phyloP scores from a whole-genome alignment of 2,888 invertebrate species.

The Watsonalla cultraria region DNA sequence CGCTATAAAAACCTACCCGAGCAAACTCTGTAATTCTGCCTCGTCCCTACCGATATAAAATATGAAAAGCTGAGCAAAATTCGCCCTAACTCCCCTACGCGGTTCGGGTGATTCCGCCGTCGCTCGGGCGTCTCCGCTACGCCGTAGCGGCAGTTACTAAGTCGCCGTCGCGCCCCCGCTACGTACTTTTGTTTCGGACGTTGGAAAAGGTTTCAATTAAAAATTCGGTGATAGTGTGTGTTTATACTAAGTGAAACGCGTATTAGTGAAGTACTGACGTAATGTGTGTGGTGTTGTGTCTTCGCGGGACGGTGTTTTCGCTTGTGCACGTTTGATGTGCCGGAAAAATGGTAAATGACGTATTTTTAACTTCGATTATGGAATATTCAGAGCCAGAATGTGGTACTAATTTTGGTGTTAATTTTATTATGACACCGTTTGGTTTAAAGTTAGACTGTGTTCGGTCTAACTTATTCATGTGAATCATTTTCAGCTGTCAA shows the following conservation, averaged over 20 bases:
- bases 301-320: constrained; percentile 28
- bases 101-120: constrained; percentile 46
- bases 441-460: too few species aligned
- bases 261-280: constrained; percentile 41
- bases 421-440: constrained; percentile 18
- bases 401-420: constrained; percentile 23
- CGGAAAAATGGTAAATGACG: constrained; percentile 66
- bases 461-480: too few species aligned
- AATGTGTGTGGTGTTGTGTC: constrained; percentile 56
- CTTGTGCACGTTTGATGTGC: constrained; percentile 55
- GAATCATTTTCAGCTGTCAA: too few species aligned
- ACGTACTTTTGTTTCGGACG: constrained; percentile 33
- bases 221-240: constrained; percentile 56
- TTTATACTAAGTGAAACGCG: constrained; percentile 33
- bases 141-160: constrained; percentile 71
- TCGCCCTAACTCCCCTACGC: constrained; percentile 49
- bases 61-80: constrained; percentile 75
- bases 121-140: constrained; percentile 47
- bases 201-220: constrained; percentile 18
- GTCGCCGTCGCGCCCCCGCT: constrained; percentile 35
- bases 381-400: constrained; percentile 37
- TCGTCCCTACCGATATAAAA: constrained; percentile 72
- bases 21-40: constrained; percentile 73
- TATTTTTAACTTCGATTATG: constrained; percentile 32
- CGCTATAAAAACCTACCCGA: constrained; percentile 72